Conservation (phyloP, 2,888 invertebrate species). For the Eilema sororculum region DNA sequence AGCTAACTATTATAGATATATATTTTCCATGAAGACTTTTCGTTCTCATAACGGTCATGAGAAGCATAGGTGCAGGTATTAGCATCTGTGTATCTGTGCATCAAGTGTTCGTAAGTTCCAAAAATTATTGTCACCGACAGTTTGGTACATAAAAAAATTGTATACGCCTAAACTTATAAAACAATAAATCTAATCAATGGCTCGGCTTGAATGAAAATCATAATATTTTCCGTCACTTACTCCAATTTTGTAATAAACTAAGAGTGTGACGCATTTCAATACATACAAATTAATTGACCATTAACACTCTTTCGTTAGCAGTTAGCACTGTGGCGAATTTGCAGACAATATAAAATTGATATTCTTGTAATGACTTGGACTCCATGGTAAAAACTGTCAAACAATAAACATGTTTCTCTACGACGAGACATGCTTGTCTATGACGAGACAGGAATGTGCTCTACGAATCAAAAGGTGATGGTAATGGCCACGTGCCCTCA, state of each 20-base stretch:
- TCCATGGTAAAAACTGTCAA: conserved; percentile 23
- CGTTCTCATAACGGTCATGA: not conserved
- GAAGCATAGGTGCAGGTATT: too few relatives aligned
- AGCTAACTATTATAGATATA: too few relatives aligned
- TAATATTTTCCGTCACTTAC: not conserved
- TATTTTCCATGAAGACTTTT: not conserved
- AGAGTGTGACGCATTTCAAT: conserved; percentile 1
- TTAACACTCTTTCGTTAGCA: not conserved
- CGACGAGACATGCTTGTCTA: conserved; percentile 49
- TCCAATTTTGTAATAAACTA: not conserved
- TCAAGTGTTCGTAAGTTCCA: not conserved
- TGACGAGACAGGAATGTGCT: conserved; percentile 64
- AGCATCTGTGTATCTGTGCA: too few relatives aligned
- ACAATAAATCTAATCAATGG: not conserved
- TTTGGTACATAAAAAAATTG: not conserved
- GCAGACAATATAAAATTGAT: not conserved
- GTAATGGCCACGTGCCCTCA: conserved; percentile 69
- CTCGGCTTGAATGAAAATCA: not conserved
- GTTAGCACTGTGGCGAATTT: conserved; percentile 13
- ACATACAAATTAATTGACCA: conserved; percentile 5
- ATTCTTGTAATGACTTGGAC: not conserved
- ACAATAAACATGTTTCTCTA: conserved; percentile 50
- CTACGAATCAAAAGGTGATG: conserved; percentile 69
- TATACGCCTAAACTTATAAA: not conserved
- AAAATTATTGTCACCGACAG: not conserved